A percentile compares a stretch with the other conserved stretches of the same genome.
These are phyloP conservation scores for Eulimnadia texana DNA, from an alignment of 1,140 invertebrate species.

Conservation along the genomic window DNA sequence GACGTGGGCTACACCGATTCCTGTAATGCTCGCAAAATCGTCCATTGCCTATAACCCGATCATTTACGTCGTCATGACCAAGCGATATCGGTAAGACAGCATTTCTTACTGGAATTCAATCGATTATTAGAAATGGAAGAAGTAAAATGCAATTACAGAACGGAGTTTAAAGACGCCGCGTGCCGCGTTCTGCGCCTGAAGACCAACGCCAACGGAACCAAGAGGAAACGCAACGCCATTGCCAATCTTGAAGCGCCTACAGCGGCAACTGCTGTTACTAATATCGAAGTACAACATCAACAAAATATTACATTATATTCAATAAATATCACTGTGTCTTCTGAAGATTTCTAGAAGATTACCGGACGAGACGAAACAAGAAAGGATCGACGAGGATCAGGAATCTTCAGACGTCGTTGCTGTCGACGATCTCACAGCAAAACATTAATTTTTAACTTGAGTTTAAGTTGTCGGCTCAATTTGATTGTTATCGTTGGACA, in stretches of 20 bases:
- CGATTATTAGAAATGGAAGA: neutral
- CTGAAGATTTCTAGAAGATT: neutral
- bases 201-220: neutral
- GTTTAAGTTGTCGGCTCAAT: no score
- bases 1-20: constrained; percentile 22
- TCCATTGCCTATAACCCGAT: constrained; percentile 33
- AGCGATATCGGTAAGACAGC: constrained; percentile 4
- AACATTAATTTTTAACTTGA: no score
- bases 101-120: neutral
- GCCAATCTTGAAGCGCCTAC: neutral
- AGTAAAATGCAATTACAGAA: neutral
- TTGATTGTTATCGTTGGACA: no score
- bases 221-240: neutral
- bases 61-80: constrained; percentile 29
- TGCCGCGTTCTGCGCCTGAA: neutral
- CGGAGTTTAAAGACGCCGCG: neutral
- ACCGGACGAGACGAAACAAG: neutral
- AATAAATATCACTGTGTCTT: neutral
- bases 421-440: no score
- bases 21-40: constrained; percentile 32
- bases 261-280: neutral
- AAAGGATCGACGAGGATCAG: neutral
- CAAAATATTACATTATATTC: no score
- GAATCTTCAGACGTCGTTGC: no score
- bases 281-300: neutral